phyloP scores from a whole-genome alignment of 2,797 vertebrate genomes.

The Sebastes flavidus region DNA sequence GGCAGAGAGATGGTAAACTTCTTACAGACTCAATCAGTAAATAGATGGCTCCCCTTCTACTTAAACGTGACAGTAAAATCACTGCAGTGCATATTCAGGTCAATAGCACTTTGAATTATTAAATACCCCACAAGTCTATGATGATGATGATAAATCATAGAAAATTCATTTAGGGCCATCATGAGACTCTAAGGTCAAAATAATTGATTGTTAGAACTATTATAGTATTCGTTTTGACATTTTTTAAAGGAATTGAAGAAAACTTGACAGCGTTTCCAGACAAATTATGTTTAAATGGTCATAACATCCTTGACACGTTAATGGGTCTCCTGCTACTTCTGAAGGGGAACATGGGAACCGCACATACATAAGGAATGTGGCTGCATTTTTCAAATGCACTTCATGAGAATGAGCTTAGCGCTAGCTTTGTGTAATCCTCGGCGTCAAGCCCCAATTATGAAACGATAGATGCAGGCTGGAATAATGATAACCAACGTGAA shows the following conservation, averaged over 20 bases:
- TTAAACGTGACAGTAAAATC: conserved; percentile 28
- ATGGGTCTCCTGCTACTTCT: conserved; percentile 1
- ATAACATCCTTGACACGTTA: conserved; percentile 18
- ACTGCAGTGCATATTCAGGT: conserved; percentile 33
- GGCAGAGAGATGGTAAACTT: not conserved
- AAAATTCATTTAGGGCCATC: conserved; percentile 15
- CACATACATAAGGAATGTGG: conserved; percentile 53
- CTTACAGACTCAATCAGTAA: not conserved
- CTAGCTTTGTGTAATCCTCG: conserved; percentile 75
- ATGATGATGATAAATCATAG: conserved; percentile 30
- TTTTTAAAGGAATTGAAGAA: not conserved
- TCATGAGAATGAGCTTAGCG: conserved; percentile 72
- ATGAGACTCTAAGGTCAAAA: conserved; percentile 27
- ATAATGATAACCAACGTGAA: conserved; percentile 65
- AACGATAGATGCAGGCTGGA: conserved; percentile 54
- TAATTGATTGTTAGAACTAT: conserved; percentile 19
- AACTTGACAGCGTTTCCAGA: not conserved
- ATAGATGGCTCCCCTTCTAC: not conserved
- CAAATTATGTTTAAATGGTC: conserved; percentile 23
- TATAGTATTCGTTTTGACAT: conserved; percentile 2
- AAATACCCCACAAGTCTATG: conserved; percentile 9
- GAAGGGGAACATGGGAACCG: conserved; percentile 34
- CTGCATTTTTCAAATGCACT: conserved; percentile 50
- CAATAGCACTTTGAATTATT: conserved; percentile 54
- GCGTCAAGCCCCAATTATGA: conserved; percentile 62